Base-by-base conservation (phyloP, 2,888 invertebrate genomes). In the Lasiommata megera region DNA sequence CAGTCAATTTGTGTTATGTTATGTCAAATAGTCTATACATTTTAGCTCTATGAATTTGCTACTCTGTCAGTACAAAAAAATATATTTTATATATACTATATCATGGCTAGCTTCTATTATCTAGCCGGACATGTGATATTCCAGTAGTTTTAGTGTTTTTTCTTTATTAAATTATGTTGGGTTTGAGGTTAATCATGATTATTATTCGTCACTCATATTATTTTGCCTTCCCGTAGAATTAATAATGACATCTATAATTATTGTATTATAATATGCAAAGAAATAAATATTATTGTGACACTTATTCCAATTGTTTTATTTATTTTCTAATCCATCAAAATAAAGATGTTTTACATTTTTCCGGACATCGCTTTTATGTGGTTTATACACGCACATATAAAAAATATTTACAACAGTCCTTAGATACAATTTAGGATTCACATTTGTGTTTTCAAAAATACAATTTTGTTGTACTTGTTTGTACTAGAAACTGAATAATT, bases 201-300 rank as follows among this genome's bases (percentile, higher is more conserved):
- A 44, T 46, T 47, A 40, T 36, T 41, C 48, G 48, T 60, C 52
- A 59, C 44, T 47, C 62, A 66, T 55, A 54, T 59, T 58, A 57
- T 58, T 60, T 59, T 57, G 51, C 63, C 61, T 64, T 53, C 57
- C 65, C 65, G 54, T 58, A 34, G 34, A 11, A 11, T 62, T 56
- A 60, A 61, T 63, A 63, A 66, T 69, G 62, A 69, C 65, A 70
- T 69, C 72, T 76, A 76, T 72, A 64, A 74, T 81, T 78, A 82
- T 84, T 84, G 71, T 81, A 79, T 80, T 76, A 77, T 31, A 46
- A 28, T 73, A 72, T 73, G 66, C 73, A 71, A 70, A 75, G 68
- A 73, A 80, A 79, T 78, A 78, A 79, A 80, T 64, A 71, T 63
- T 58, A 43, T 56, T 61, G 38, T 37, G 51, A 62, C 60, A 58